Percentiles rank a stretch among this genome's conserved stretches.
phyloP scores from a whole-genome alignment of 1,140 invertebrate genomes.

The Drosophila sp. region DNA sequence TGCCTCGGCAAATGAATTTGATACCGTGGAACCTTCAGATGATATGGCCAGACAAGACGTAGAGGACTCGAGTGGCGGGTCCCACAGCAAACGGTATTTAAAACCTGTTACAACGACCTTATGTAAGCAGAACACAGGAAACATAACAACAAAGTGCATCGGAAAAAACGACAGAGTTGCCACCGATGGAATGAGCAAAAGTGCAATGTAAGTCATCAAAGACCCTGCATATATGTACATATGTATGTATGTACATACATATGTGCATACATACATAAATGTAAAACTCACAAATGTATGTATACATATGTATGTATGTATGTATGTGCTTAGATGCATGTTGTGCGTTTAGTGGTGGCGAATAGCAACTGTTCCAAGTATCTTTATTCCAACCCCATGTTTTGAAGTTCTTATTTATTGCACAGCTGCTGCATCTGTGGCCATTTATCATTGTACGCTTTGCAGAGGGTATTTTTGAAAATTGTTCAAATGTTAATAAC shows the following conservation, averaged over 20 bases:
- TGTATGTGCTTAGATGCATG: not conserved
- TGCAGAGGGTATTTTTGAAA: not conserved
- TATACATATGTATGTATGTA: not conserved
- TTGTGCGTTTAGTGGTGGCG: conserved; percentile 10
- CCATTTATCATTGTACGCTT: no score
- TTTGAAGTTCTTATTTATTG: not conserved
- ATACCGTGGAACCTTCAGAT: conserved; percentile 19
- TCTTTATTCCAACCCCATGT: conserved; percentile 9
- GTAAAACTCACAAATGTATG: not conserved
- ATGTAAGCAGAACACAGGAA: conserved; percentile 25
- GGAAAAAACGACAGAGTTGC: conserved; percentile 1
- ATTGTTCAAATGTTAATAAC: not conserved
- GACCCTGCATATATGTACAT: not conserved
- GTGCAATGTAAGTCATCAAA: conserved; percentile 21
- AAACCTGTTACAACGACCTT: conserved; percentile 28
- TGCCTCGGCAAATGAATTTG: conserved; percentile 68
- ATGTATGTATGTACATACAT: not conserved
- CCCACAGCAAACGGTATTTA: conserved; percentile 69
- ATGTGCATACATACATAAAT: not conserved
- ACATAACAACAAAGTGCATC: conserved; percentile 1
- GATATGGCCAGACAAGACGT: not conserved
- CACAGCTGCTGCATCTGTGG: conserved; percentile 6
- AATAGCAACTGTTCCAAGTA: conserved; percentile 2
- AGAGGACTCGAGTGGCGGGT: conserved; percentile 39
- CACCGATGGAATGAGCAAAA: conserved; percentile 12